These are phyloP conservation scores for Carcinoscorpius rotundicauda DNA, from an alignment of 1,140 invertebrate genomes.

Conservation along the genomic window DNA sequence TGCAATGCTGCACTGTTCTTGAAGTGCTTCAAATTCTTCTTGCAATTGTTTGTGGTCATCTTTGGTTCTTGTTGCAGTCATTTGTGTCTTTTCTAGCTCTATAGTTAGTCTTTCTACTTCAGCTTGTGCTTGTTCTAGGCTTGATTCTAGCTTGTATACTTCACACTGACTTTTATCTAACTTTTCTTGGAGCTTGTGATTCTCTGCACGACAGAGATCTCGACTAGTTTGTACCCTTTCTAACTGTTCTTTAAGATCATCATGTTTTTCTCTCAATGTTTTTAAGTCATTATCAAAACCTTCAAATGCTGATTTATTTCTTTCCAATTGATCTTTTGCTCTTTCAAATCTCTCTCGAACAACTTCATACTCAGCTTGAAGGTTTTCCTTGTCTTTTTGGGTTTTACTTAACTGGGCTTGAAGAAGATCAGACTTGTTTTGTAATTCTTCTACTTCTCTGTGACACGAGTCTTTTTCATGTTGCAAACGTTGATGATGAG, in stretches of 20 bases:
- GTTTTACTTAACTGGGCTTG: slow-evolving; percentile 63
- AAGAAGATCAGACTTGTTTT: slow-evolving; percentile 63
- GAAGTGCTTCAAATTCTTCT: slow-evolving; percentile 64
- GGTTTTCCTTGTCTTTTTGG: slow-evolving; percentile 69
- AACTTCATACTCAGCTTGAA: slow-evolving; percentile 69
- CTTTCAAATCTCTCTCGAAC: slow-evolving; percentile 80
- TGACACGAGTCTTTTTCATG: slow-evolving; percentile 72
- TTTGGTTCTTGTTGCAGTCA: slow-evolving; percentile 59
- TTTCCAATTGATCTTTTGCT: slow-evolving; percentile 33
- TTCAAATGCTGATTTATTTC: slow-evolving; percentile 59
- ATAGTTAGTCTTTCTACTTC: slow-evolving; percentile 72
- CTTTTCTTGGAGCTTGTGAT: slow-evolving; percentile 83
- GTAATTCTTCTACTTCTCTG: slow-evolving; percentile 63
- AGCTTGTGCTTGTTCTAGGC: slow-evolving; percentile 68
- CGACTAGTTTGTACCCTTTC: slow-evolving; percentile 76
- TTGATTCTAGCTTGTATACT: slow-evolving; percentile 71
- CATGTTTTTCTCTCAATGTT: slow-evolving; percentile 75
- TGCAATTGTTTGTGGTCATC: slow-evolving; percentile 74
- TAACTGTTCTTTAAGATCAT: slow-evolving; percentile 63
- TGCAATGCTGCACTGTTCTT: slow-evolving; percentile 76
- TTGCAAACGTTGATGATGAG: slow-evolving; percentile 58
- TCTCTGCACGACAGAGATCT: slow-evolving; percentile 73
- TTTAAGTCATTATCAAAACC: slow-evolving; percentile 71
- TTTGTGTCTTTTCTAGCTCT: slow-evolving; percentile 70
- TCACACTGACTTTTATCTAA: slow-evolving; percentile 80